Percentiles rank a stretch among this genome's conserved stretches.
Evolutionary conservation across 2,888 invertebrate species (phyloP).

Genomic region (Pyrocoelia pectoralis): DNA sequence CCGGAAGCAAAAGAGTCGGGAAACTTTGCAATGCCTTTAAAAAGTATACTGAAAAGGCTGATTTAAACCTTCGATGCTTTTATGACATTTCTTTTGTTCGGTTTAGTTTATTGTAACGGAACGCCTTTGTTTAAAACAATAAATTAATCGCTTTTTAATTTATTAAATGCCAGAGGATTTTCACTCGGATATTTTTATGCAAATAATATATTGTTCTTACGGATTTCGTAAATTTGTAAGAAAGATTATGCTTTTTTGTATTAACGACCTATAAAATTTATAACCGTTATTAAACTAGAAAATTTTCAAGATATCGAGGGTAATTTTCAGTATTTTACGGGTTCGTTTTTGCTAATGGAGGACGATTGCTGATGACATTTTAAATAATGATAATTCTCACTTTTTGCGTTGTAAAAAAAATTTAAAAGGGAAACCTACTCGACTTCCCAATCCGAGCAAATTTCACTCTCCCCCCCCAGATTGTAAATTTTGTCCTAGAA

Average conservation of each 20-base stretch:
- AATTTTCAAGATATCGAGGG: not conserved
- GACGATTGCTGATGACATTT: not conserved
- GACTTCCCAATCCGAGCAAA: too few species aligned
- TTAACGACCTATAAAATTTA: constrained; percentile 1
- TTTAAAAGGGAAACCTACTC: too few species aligned
- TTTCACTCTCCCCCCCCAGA: too few species aligned
- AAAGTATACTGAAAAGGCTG: constrained; percentile 30
- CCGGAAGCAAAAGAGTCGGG: constrained; percentile 36
- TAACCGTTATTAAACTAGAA: not conserved
- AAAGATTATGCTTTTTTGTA: not conserved
- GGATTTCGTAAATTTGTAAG: not conserved
- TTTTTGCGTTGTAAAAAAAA: not conserved
- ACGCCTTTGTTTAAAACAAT: constrained; percentile 1
- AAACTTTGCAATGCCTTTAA: constrained; percentile 35
- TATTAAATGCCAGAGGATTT: too few species aligned
- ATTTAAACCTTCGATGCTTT: constrained; percentile 24
- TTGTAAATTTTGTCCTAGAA: too few species aligned
- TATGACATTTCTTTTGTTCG: constrained; percentile 5
- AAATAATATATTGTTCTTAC: not conserved
- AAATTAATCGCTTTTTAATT: not conserved
- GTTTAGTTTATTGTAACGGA: not conserved
- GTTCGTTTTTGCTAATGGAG: not conserved
- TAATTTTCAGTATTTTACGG: not conserved
- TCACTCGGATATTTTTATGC: too few species aligned
- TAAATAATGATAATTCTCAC: not conserved